phyloP scores from a whole-genome alignment of 2,888 invertebrate genomes.

The Unio pictorum region DNA sequence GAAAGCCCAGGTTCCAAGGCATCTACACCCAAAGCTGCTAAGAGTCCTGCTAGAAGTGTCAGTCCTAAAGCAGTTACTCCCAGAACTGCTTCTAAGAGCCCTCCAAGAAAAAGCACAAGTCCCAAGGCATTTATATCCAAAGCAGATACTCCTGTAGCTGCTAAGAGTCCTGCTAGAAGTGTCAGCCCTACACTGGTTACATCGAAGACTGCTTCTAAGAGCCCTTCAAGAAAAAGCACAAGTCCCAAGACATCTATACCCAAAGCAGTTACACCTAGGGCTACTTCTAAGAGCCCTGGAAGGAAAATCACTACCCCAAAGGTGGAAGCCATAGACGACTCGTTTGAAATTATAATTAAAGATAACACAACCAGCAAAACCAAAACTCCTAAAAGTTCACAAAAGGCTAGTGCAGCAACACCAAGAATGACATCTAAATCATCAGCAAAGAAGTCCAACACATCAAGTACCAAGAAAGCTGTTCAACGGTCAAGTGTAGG shows the following conservation, averaged over 20 bases:
- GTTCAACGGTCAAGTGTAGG: not conserved
- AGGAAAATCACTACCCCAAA: not conserved
- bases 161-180: too few relatives aligned
- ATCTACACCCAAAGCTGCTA: not conserved
- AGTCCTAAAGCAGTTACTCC: not conserved
- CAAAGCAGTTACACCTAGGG: conserved; percentile 9
- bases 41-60: not conserved
- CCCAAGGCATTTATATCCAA: conserved; percentile 1
- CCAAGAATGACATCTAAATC: conserved; percentile 16
- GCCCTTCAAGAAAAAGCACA: conserved; percentile 1
- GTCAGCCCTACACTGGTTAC: not conserved
- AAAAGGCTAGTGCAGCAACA: not conserved
- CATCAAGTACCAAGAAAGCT: not conserved
- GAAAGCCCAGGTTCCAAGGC: not conserved
- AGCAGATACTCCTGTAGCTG: conserved; percentile 7
- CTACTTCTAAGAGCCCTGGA: not conserved
- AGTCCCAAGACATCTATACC: not conserved
- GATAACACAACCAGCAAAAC: too few relatives aligned
- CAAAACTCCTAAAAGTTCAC: not conserved
- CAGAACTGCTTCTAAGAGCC: not conserved
- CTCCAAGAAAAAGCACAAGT: not conserved
- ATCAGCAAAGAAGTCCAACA: conserved; percentile 9
- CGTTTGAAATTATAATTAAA: too few relatives aligned
- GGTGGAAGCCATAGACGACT: not conserved
- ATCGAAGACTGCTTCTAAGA: not conserved